Evolutionary conservation across 2,113 vertebrate genomes (phyloP).

Genomic region (Plestiodon gilberti): DNA sequence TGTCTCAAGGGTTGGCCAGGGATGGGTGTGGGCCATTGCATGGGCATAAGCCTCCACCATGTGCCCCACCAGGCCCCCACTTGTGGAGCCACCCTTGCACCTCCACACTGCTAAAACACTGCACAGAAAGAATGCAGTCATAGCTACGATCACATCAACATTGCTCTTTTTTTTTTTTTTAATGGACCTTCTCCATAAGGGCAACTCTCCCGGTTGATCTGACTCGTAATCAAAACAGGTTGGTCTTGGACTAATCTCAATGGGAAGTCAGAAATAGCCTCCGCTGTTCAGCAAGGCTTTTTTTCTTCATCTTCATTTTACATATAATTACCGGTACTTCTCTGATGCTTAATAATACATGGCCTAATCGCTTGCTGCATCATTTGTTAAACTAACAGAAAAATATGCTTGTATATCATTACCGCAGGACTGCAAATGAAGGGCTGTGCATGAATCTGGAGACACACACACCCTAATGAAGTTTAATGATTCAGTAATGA

Average conservation of each 20-base stretch:
- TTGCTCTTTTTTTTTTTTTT: too few species aligned
- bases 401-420: conserved; percentile 37
- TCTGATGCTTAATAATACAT: conserved; percentile 15
- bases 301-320: background rate
- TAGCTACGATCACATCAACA: too few species aligned
- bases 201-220: too few species aligned
- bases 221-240: background rate
- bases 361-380: conserved; percentile 33
- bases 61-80: too few species aligned
- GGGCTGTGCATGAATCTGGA: conserved; percentile 1
- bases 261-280: conserved; percentile 46
- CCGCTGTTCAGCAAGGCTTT: conserved; percentile 30
- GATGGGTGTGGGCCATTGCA: too few species aligned
- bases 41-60: too few species aligned
- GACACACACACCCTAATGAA: conserved; percentile 26
- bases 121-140: too few species aligned
- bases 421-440: conserved; percentile 38
- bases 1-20: too few species aligned
- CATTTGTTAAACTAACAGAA: conserved; percentile 26
- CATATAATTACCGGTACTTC: conserved; percentile 48
- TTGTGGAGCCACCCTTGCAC: too few species aligned
- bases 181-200: too few species aligned
- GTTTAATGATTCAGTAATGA: conserved; percentile 54
- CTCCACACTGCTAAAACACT: too few species aligned
- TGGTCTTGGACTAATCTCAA: background rate